These are phyloP conservation scores for Chascanopsetta lugubris DNA, from an alignment of 2,113 vertebrate genomes.

Conservation along the genomic window DNA sequence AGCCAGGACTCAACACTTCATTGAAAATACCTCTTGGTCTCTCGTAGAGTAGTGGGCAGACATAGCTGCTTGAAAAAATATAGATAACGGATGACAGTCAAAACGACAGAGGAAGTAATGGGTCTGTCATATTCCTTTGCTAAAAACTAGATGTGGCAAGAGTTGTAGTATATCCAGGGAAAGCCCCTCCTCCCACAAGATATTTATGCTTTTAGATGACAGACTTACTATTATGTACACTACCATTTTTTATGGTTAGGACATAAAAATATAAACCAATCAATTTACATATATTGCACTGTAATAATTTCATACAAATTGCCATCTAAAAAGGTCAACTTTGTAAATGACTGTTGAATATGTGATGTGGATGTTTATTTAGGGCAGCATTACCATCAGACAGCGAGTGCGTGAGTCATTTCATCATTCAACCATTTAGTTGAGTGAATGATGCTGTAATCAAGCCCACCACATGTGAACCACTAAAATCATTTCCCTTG, in stretches of 20 bases:
- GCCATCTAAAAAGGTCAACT: slow-evolving; percentile 1
- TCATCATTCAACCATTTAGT: slow-evolving; percentile 1
- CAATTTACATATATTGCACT: background rate
- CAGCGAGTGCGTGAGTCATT: slow-evolving; percentile 18
- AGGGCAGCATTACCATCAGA: background rate
- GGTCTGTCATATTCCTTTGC: slow-evolving; percentile 41
- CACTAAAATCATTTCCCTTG: slow-evolving; percentile 8
- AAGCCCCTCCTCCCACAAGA: slow-evolving; percentile 24
- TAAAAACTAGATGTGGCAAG: slow-evolving; percentile 33
- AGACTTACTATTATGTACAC: background rate
- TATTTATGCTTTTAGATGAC: slow-evolving; percentile 2
- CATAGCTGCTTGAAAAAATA: slow-evolving; percentile 36
- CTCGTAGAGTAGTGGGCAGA: background rate
- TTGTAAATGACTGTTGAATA: background rate
- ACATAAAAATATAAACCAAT: background rate
- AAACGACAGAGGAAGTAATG: slow-evolving; percentile 48
- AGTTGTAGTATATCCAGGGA: slow-evolving; percentile 38
- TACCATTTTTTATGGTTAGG: slow-evolving; percentile 5
- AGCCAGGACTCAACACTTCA: slow-evolving; percentile 5
- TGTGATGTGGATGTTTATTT: background rate
- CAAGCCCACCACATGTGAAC: slow-evolving; percentile 10
- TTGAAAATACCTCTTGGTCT: background rate
- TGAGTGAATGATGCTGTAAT: slow-evolving; percentile 26
- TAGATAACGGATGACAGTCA: slow-evolving; percentile 52
- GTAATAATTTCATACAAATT: background rate